Base-by-base conservation (phyloP, 2,113 vertebrate genomes). In the Chionis minor region DNA sequence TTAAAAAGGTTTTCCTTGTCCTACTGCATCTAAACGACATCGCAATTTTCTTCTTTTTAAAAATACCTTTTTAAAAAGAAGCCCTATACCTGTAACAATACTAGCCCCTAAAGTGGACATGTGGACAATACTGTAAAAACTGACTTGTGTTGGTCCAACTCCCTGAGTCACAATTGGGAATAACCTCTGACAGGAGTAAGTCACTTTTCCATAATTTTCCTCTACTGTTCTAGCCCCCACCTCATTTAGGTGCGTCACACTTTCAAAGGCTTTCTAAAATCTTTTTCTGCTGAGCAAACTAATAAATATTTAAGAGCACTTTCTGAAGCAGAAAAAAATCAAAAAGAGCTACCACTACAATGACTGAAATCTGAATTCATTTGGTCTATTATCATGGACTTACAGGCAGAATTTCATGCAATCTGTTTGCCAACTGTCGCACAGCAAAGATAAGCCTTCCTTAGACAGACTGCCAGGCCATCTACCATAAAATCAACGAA, bases 251-350 rank as follows among this genome's bases (percentile, higher is more conserved):
- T 73, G 69, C 45, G 32, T 70, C 74, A 65, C 42, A 69, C 4
- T 77, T 87, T 40, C 61, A n/a, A 90, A 77, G 17, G 59, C 8
- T 86, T 88, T 92, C 75, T 59, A n/a, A 8, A 69, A 93, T 18
- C 18, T 88, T 49, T 61, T 82, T 82, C 51, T 81, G 55, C 42
- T 62, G n/a, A 94, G 51, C 51, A 93, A 96, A 62, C 42, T 12
- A 90, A 77, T 90, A 92, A 87, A 94, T 81, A 86, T 62, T 92
- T 90, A 91, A 83, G 45, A 92, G 78, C 28, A 73, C 19, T 70
- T 92, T 88, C 58, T 74, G 59, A 54, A 94, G 32, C 45, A 11
- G 47, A 59, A 58, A 81, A 85, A 67, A 78, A 86, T 23, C 2
- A 27, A 55, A 72, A 93, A 77, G 15, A 61, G 59, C 52, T 62